phyloP scores from a whole-genome alignment of 2,888 invertebrate species.

The Agriopis marginaria region DNA sequence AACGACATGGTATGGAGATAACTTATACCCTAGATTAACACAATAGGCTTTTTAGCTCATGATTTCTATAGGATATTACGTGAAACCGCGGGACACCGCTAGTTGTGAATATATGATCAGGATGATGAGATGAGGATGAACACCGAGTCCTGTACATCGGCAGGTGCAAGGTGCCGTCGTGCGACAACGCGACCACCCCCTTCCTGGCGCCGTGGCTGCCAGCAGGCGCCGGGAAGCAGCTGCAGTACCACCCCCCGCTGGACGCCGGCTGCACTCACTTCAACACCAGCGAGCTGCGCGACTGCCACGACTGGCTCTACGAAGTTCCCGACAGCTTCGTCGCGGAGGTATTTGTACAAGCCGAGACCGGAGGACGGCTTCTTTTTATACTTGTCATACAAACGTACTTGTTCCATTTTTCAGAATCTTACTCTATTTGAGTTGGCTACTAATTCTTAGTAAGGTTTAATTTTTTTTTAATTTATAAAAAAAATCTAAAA shows the following conservation, averaged over 20 bases:
- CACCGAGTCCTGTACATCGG: neutral
- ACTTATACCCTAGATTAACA: too few relatives aligned
- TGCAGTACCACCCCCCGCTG: conserved; percentile 50
- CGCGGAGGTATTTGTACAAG: conserved; percentile 65
- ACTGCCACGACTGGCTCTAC: conserved; percentile 71
- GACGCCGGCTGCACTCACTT: conserved; percentile 47
- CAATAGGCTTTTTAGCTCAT: too few relatives aligned
- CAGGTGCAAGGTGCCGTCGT: conserved; percentile 69
- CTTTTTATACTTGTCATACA: too few relatives aligned
- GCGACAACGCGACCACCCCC: conserved; percentile 53
- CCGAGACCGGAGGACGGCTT: too few relatives aligned
- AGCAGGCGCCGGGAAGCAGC: conserved; percentile 63
- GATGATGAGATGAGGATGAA: too few relatives aligned
- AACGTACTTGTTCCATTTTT: too few relatives aligned
- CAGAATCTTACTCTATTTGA: neutral
- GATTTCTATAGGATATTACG: too few relatives aligned
- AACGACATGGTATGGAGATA: too few relatives aligned
- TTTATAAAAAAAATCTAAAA: too few relatives aligned
- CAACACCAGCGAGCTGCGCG: conserved; percentile 40
- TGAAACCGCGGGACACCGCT: too few relatives aligned
- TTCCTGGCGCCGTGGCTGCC: conserved; percentile 62
- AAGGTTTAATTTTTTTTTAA: too few relatives aligned
- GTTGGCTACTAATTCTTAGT: neutral
- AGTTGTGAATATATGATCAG: too few relatives aligned
- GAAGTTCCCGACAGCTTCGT: conserved; percentile 72